phyloP scores from a whole-genome alignment of 2,797 vertebrate genomes.

The Argya squamiceps region DNA sequence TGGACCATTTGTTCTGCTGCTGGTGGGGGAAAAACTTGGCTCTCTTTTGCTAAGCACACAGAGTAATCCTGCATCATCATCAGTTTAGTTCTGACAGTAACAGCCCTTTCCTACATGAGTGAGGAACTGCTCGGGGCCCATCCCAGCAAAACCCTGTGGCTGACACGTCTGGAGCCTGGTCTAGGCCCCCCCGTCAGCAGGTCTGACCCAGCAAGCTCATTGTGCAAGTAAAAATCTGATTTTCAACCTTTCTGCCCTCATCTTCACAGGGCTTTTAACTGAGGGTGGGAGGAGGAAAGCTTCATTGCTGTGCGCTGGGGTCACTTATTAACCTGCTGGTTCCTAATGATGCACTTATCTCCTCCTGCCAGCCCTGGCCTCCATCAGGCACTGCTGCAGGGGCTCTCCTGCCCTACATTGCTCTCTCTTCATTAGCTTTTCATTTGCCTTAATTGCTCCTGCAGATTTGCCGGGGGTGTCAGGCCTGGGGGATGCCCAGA shows the following conservation, averaged over 20 bases:
- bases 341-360: not conserved
- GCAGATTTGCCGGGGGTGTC: not conserved
- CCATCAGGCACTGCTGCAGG: not conserved
- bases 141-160: not conserved
- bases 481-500: not conserved
- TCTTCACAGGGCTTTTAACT: not conserved
- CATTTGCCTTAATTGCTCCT: not conserved
- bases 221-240: not conserved
- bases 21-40: not conserved
- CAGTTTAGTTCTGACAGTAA: not conserved
- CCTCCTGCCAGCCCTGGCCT: not conserved
- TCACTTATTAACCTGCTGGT: not conserved
- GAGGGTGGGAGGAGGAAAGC: not conserved
- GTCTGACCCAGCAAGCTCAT: not conserved
- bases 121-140: accelerated
- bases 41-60: accelerated
- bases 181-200: not conserved
- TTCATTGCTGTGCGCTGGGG: not conserved
- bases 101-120: not conserved
- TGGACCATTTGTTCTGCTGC: not conserved
- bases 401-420: not conserved
- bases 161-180: not conserved
- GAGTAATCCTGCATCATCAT: not conserved
- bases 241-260: not conserved
- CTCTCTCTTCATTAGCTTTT: slow-evolving; percentile 4